Conservation (phyloP, 2,888 invertebrate species). For the Drosophila prolongata region DNA sequence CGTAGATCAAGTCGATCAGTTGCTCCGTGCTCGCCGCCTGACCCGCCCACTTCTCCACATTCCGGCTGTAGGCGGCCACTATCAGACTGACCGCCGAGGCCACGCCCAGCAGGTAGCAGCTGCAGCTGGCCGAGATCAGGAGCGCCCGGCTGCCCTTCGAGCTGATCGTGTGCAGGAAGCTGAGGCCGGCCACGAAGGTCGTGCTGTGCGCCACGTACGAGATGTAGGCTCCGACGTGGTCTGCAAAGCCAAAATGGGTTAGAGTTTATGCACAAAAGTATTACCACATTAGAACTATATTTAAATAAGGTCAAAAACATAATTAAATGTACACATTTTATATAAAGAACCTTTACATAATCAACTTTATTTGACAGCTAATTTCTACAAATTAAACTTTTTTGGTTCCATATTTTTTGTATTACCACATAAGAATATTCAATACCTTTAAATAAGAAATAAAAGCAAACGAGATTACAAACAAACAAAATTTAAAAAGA, state of each 20-base stretch:
- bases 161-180: constrained; percentile 78
- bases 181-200: constrained; percentile 77
- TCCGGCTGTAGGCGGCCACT: constrained; percentile 64
- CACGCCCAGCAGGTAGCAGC: constrained; percentile 79
- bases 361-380: no score
- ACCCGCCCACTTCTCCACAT: constrained; percentile 43
- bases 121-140: constrained; percentile 73
- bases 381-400: no score
- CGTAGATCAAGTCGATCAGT: constrained; percentile 74
- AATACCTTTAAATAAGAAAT: no score
- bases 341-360: no score
- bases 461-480: no score
- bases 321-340: no score
- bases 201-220: constrained; percentile 81
- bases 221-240: constrained; percentile 79
- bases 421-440: no score
- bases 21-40: constrained; percentile 52
- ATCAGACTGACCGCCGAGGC: constrained; percentile 79
- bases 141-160: constrained; percentile 73
- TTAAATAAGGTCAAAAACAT: no score
- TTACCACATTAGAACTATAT: no score
- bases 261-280: no score
- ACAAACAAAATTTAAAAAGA: no score
- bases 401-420: no score
- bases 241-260: constrained; percentile 46